Conservation (phyloP, 2,797 vertebrate species). For the Synanceia verrucosa region DNA sequence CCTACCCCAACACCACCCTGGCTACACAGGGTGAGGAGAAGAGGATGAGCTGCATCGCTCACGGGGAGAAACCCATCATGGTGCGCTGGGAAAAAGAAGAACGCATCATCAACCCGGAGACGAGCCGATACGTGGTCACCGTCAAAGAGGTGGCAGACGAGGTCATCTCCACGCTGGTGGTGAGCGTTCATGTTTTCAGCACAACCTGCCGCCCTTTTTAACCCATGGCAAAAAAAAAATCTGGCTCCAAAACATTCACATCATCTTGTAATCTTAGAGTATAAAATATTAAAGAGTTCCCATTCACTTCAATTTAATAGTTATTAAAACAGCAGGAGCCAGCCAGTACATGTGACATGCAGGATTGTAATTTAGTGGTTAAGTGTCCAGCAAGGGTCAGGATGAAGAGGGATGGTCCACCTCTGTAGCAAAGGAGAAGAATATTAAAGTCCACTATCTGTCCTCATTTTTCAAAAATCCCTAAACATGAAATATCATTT, state of each 20-base stretch:
- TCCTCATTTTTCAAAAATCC: neutral
- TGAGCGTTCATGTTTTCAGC: slow-evolving; percentile 56
- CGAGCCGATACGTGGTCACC: slow-evolving; percentile 95
- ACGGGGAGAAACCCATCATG: slow-evolving; percentile 98
- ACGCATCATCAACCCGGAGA: slow-evolving; percentile 97
- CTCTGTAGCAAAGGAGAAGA: slow-evolving; percentile 11
- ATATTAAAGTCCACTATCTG: neutral
- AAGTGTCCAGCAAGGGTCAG: slow-evolving; percentile 15
- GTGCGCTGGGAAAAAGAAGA: slow-evolving; percentile 99
- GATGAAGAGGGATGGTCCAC: neutral
- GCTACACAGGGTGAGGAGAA: slow-evolving; percentile 98
- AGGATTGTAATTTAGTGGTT: slow-evolving; percentile 18
- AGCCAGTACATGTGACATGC: slow-evolving; percentile 23
- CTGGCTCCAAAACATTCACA: slow-evolving; percentile 12
- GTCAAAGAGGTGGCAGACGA: slow-evolving; percentile 96
- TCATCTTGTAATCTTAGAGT: slow-evolving; percentile 30
- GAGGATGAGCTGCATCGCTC: slow-evolving; percentile 95
- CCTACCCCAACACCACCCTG: slow-evolving; percentile 97
- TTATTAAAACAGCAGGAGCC: slow-evolving; percentile 51
- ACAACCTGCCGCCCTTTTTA: neutral
- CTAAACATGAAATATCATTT: neutral
- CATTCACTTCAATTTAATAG: slow-evolving; percentile 36
- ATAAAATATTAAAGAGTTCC: slow-evolving; percentile 48
- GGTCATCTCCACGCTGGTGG: slow-evolving; percentile 96
- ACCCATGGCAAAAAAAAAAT: slow-evolving; percentile 5